A percentile compares a stretch with the other conserved stretches of the same genome.
These are phyloP conservation scores for Campylorhamphus procurvoides DNA, from an alignment of 2,113 vertebrate genomes.

Conservation along the genomic window DNA sequence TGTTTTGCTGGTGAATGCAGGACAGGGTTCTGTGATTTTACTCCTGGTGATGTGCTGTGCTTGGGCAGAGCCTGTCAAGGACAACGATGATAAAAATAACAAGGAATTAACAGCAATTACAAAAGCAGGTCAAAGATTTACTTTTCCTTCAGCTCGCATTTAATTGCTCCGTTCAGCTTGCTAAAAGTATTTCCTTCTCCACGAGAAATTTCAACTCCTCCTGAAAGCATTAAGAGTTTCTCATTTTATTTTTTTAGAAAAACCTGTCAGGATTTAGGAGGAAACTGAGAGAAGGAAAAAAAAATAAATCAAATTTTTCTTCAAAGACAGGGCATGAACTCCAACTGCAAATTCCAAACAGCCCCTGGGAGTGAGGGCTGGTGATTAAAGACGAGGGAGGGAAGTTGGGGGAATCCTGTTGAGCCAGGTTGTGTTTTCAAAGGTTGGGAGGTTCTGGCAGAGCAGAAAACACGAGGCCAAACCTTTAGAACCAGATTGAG, in stretches of 20 bases:
- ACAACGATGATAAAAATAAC: neutral
- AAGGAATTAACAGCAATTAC: slow-evolving; percentile 13
- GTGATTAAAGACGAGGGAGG: slow-evolving; percentile 13
- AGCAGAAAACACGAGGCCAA: neutral
- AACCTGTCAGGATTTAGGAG: neutral
- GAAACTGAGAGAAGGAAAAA: neutral
- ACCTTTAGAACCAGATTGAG: neutral
- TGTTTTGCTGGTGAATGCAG: neutral
- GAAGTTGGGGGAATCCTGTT: neutral
- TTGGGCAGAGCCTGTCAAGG: fast-evolving
- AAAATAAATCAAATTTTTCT: neutral
- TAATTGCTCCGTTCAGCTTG: neutral
- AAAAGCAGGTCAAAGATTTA: neutral
- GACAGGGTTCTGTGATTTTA: neutral
- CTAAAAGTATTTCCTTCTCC: neutral
- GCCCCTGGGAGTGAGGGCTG: neutral
- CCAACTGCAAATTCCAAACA: neutral
- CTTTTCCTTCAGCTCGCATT: neutral
- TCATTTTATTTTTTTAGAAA: neutral
- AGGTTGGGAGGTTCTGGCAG: neutral
- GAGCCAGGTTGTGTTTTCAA: neutral
- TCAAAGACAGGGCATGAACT: slow-evolving; percentile 7
- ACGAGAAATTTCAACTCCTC: neutral
- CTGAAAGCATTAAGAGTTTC: neutral
- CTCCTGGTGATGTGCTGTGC: neutral